Conservation (phyloP, 2,797 vertebrate genomes). For the Nannoperca obscura region DNA sequence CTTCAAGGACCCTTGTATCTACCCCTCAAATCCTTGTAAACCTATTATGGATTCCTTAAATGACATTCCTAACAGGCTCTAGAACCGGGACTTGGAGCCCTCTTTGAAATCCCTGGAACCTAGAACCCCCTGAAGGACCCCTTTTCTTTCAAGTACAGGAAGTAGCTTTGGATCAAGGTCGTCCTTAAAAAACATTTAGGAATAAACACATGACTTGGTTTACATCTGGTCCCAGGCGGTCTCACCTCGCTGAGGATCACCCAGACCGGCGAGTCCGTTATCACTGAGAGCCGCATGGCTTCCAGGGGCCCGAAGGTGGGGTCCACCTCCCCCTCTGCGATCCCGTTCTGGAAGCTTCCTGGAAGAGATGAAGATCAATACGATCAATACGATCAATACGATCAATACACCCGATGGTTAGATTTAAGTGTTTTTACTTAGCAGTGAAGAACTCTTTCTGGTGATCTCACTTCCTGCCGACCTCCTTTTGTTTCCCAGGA, state of each 20-base stretch:
- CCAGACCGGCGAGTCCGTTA: slow-evolving; percentile 97
- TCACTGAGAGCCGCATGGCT: slow-evolving; percentile 92
- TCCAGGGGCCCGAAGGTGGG: slow-evolving; percentile 94
- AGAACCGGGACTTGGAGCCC: not conserved
- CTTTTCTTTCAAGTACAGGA: not conserved
- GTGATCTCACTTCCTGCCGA: no score
- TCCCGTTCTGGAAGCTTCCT: slow-evolving; percentile 94
- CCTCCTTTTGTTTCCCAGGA: not conserved
- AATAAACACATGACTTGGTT: not conserved
- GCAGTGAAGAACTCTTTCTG: no score
- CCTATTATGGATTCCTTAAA: not conserved
- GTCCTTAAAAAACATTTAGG: not conserved
- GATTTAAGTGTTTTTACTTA: no score
- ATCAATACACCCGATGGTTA: no score
- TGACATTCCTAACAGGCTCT: not conserved
- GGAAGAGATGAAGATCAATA: slow-evolving; percentile 32
- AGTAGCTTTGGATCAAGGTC: not conserved
- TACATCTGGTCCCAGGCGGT: not conserved
- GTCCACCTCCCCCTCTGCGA: slow-evolving; percentile 95
- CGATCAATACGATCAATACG: no score
- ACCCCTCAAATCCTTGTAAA: not conserved
- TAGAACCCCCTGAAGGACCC: not conserved
- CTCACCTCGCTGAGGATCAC: slow-evolving; percentile 96
- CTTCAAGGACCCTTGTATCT: not conserved
- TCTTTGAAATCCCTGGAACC: not conserved